These are phyloP conservation scores for Hetaerina americana DNA, from an alignment of 1,140 invertebrate species.

Conservation along the genomic window DNA sequence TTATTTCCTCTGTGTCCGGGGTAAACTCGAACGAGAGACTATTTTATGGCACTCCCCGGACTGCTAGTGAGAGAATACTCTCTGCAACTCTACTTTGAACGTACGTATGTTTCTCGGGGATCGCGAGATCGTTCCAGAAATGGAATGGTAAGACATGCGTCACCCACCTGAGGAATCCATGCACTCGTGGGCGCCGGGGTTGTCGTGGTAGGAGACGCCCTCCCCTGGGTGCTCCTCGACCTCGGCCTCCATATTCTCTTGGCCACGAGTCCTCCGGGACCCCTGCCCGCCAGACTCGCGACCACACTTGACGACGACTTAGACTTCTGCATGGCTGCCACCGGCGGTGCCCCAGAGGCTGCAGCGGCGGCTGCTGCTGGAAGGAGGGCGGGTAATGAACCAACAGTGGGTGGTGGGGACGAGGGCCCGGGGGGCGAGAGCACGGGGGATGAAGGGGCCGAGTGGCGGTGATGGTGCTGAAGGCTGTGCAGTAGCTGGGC, in stretches of 20 bases:
- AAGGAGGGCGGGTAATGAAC: neutral
- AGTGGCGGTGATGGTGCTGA: constrained; percentile 19
- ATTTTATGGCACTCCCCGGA: too few species aligned
- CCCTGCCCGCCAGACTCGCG: neutral
- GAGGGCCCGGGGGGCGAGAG: neutral
- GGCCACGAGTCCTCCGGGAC: constrained; percentile 43
- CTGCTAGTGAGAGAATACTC: too few species aligned
- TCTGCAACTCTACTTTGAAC: too few species aligned
- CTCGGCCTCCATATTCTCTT: constrained; percentile 69
- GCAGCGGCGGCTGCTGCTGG: constrained; percentile 26
- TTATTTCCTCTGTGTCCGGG: too few species aligned
- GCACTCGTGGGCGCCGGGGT: constrained; percentile 24
- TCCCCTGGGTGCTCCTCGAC: constrained; percentile 57
- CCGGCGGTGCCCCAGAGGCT: constrained; percentile 21
- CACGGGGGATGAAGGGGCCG: neutral
- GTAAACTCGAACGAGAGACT: too few species aligned
- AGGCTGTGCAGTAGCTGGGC: constrained; percentile 19
- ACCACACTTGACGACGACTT: constrained; percentile 67
- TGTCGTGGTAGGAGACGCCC: constrained; percentile 32
- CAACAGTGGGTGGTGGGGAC: constrained; percentile 2
- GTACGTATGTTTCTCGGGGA: too few species aligned
- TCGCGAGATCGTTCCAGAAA: too few species aligned
- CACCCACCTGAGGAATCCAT: constrained; percentile 73
- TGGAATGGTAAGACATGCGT: too few species aligned
- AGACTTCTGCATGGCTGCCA: constrained; percentile 69